Base-by-base conservation (phyloP, 2,113 vertebrate species). In the Bufo bufo region DNA sequence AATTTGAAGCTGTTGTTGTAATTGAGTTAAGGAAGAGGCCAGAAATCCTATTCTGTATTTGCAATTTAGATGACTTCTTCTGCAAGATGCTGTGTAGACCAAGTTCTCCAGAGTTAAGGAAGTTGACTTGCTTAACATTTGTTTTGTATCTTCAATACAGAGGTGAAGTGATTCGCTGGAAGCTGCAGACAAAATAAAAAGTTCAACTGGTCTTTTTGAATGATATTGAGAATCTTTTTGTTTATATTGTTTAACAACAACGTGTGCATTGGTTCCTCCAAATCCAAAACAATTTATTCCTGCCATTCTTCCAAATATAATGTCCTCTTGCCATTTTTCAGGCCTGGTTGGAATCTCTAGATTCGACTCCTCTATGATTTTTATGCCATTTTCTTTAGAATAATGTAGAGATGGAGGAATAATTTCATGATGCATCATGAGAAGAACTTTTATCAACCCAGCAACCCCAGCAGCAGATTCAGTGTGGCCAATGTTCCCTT, bases 231-330 rank as follows among this genome's bases (percentile, higher is more conserved):
- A 2, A 8, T 80, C 58, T 3, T 50, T 65, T 83, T 94, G 90
- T 65, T 90, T 95, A 49, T 94, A 85, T 87, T 97, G 93, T 87
- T 90, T 96, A 17, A 98, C 91, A 84, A 97, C 92, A 3, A 87
- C 89, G 11, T 97, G 97, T 84, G 94, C 95, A 90, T 97, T 98
- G 77, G 96, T 97, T 65, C 96, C 96, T 23, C 96, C 97, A 93
- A 97, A 97, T 8, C 96, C 96, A 95, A 98, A 98, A 90, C 94
- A 96, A 89, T 96, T 98, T 87, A 98, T 90, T 45, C 96, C 96
- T 85, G 96, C 96, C 74, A 95, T 86, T 91, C 94, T 96, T 72
- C 92, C 93, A 7, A 85, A 89, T 69, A 93, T 91, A 5, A 82
- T 33, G 4, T 86, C 90, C 49, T 92, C 92, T 85, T 93, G 92